Conservation (phyloP, 2,113 vertebrate species). For the Cephalophus harveyi region DNA sequence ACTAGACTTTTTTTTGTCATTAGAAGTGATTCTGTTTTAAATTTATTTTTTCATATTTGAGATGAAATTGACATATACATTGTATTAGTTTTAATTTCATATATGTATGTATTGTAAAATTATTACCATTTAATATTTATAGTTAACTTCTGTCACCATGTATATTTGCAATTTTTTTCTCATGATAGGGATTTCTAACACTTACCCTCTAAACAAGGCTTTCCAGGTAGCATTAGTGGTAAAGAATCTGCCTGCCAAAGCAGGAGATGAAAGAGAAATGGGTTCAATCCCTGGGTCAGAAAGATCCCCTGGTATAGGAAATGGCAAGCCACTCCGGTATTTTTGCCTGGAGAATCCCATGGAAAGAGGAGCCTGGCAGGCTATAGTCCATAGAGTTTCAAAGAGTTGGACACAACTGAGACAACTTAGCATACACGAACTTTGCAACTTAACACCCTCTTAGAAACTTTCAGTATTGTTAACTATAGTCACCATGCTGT, state of each 20-base stretch:
- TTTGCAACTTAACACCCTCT: neutral
- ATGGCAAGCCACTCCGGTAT: neutral
- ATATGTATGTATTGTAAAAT: neutral
- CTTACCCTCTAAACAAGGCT: neutral
- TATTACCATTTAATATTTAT: neutral
- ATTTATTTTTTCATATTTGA: neutral
- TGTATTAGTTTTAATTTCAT: neutral
- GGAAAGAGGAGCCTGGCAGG: neutral
- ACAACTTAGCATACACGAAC: neutral
- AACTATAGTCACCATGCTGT: neutral
- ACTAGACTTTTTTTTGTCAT: neutral
- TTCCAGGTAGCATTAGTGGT: neutral
- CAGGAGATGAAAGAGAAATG: neutral
- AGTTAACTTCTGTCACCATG: neutral
- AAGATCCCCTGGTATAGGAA: neutral
- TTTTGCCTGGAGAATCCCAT: neutral
- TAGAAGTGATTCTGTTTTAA: neutral
- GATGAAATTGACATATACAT: neutral
- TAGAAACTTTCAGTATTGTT: neutral
- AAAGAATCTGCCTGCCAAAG: neutral
- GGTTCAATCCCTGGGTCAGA: neutral
- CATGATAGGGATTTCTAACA: neutral
- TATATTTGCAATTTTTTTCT: neutral
- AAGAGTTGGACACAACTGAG: neutral
- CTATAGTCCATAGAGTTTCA: neutral